Conservation (phyloP, 2,888 invertebrate species). For the Thecocarcelia acutangulata region DNA sequence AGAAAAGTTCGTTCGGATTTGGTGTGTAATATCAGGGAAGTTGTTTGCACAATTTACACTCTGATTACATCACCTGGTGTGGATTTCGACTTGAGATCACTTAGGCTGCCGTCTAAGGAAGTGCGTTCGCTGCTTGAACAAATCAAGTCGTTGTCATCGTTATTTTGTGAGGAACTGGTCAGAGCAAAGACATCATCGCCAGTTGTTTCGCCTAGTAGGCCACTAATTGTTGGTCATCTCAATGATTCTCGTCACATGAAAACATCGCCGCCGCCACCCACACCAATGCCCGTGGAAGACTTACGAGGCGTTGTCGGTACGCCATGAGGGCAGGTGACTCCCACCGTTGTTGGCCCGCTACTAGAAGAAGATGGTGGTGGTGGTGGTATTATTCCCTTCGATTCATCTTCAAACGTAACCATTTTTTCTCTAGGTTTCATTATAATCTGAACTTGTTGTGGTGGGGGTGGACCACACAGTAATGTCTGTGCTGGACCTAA, state of each 20-base stretch:
- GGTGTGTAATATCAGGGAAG: constrained; percentile 34
- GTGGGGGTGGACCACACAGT: constrained; percentile 76
- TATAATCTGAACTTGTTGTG: constrained; percentile 79
- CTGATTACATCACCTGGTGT: constrained; percentile 81
- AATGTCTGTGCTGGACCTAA: constrained; percentile 78
- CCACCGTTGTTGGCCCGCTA: constrained; percentile 48
- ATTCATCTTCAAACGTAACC: constrained; percentile 91
- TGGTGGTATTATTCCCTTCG: constrained; percentile 73
- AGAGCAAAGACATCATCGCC: constrained; percentile 64
- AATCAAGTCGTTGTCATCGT: constrained; percentile 67
- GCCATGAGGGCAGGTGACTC: constrained; percentile 80
- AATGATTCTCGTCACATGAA: constrained; percentile 88
- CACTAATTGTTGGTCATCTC: constrained; percentile 75
- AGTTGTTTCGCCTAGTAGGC: constrained; percentile 68
- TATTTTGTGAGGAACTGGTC: constrained; percentile 51
- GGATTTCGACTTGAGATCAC: constrained; percentile 77
- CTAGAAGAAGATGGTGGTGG: constrained; percentile 68
- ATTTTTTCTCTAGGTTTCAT: constrained; percentile 87
- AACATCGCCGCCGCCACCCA: constrained; percentile 85
- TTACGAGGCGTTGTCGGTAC: constrained; percentile 81
- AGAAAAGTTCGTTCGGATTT: constrained; percentile 28
- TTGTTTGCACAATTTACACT: constrained; percentile 74
- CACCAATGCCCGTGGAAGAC: constrained; percentile 70
- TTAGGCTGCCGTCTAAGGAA: constrained; percentile 73
- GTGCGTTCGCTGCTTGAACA: constrained; percentile 61